These are phyloP conservation scores for Gasterosteus aculeatus DNA, from an alignment of 2,113 vertebrate species.

Conservation along the genomic window DNA sequence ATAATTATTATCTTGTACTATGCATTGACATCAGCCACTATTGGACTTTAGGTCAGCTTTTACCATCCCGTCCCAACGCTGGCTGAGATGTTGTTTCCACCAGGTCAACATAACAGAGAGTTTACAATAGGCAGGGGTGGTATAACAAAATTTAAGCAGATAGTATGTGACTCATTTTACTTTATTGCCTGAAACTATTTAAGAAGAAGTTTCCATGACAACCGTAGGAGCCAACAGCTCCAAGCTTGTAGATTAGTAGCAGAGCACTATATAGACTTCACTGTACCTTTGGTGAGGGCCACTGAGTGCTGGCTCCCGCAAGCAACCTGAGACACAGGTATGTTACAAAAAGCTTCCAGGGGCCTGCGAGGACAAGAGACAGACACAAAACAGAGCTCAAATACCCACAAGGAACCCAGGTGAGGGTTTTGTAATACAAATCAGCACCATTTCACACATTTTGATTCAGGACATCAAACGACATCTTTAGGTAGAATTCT, in stretches of 20 bases:
- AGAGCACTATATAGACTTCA: neutral
- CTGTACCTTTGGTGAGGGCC: constrained; percentile 78
- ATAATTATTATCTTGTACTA: neutral
- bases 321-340: constrained; percentile 73
- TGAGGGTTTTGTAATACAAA: neutral
- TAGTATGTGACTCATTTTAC: neutral
- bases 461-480: neutral
- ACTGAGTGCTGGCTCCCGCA: constrained; percentile 82
- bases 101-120: neutral
- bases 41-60: neutral
- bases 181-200: neutral
- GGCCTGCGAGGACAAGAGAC: constrained; percentile 56
- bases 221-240: neutral
- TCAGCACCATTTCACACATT: neutral
- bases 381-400: neutral
- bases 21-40: neutral
- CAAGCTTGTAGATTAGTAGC: neutral
- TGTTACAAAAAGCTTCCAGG: constrained; percentile 50
- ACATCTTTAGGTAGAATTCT: neutral
- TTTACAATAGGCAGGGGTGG: neutral
- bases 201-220: neutral
- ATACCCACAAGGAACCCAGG: neutral
- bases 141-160: neutral
- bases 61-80: neutral
- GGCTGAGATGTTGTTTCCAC: neutral